These are phyloP conservation scores for Calliopsis andreniformis DNA, from an alignment of 1,140 invertebrate genomes.

Conservation along the genomic window DNA sequence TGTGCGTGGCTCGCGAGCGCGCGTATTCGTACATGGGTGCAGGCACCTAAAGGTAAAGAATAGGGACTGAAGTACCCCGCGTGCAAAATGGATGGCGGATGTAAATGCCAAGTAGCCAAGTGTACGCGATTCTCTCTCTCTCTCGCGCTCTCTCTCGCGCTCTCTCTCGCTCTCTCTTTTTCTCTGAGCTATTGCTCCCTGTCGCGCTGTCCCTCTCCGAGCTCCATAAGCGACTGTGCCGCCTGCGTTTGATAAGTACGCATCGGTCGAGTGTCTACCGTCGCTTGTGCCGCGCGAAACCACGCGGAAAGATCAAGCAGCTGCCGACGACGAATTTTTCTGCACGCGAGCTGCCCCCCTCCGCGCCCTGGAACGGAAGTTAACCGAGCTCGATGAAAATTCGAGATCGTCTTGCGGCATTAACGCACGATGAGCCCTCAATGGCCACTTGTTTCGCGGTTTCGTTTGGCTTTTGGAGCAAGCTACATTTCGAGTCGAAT, in stretches of 20 bases:
- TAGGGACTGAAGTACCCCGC: conserved; percentile 58
- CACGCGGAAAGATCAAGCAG: conserved; percentile 67
- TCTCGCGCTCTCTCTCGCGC: conserved; percentile 38
- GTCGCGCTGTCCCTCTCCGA: conserved; percentile 26
- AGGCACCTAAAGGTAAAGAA: conserved; percentile 65
- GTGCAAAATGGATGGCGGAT: conserved; percentile 72
- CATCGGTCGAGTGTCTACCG: conserved; percentile 59
- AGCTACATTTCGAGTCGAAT: too few species aligned
- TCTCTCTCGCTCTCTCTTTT: conserved; percentile 18
- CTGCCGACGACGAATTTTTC: conserved; percentile 63
- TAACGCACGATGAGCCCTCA: neutral
- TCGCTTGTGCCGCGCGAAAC: conserved; percentile 46
- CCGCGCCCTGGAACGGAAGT: conserved; percentile 6
- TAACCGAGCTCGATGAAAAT: neutral
- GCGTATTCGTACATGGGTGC: conserved; percentile 50
- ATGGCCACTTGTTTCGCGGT: too few species aligned
- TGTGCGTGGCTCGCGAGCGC: neutral
- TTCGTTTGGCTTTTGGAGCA: too few species aligned
- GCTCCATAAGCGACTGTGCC: conserved; percentile 29
- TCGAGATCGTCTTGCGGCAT: neutral
- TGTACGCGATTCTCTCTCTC: conserved; percentile 43
- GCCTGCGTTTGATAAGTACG: conserved; percentile 60
- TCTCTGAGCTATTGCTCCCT: neutral
- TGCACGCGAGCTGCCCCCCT: neutral
- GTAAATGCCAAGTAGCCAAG: conserved; percentile 73